Base-by-base conservation (phyloP, 2,888 invertebrate species). In the Lutraria lutraria region DNA sequence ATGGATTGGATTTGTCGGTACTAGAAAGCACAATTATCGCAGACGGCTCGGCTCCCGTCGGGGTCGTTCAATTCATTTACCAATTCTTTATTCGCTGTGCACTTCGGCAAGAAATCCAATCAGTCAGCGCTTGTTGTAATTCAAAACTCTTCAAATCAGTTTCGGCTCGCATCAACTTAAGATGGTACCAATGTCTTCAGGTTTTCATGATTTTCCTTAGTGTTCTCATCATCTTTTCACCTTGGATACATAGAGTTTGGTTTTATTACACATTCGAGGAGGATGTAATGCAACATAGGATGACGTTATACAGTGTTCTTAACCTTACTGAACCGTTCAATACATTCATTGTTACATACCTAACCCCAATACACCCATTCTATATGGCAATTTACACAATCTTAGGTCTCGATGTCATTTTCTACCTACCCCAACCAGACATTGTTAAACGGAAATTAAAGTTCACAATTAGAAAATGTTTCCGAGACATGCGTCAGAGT, bases 221-320 rank as follows among this genome's bases (percentile, higher is more conserved):
- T 12, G 79, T 52, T 12, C 13, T 80, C 52, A 16, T 89, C 25
- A 1, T 87, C 12, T n/a, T 72, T 21, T 43, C 52, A 3, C 91
- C 91, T 0, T 91, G 88, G 89, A 43, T 89, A 43, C 13, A 88
- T 1, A 85, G 91, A 34, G 34, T 91, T 19, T 91, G 88, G 87
- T 91, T 89, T 56, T 91, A 87, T 31, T 91, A 89, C 68, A 13
- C 56, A 54, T 31, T 82, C 12, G 91, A 91, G 82, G 60, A 87
- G 10, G 72, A 68, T 21, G 54, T 63, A 16, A 54, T 87, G 12
- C 8, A 82, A 19, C 13, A 53, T 8, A 60, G 85, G 34, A 25
- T 31, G 31, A n/a, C 81, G 15, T 72, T 85, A 31, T 80, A 88
- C 52, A 19, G 68, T 10, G 52, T 16, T 15, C 72, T 82, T 10